These are phyloP conservation scores for Struthidea cinerea DNA, from an alignment of 2,113 vertebrate species.

Conservation along the genomic window DNA sequence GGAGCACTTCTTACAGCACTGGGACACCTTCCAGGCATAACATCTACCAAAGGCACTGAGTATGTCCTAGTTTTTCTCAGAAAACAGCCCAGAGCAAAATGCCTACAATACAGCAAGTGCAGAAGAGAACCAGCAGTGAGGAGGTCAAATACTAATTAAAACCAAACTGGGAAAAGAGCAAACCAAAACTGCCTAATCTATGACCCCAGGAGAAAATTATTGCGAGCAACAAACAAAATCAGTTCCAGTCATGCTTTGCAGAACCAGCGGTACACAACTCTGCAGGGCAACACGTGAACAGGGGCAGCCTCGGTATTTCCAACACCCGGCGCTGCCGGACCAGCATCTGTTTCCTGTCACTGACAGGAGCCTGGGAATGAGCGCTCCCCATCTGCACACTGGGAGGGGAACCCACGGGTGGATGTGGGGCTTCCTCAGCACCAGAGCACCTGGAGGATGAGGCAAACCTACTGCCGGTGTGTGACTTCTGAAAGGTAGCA, in stretches of 20 bases:
- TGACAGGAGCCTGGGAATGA: neutral
- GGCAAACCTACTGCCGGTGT: neutral
- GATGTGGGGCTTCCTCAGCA: neutral
- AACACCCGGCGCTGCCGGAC: neutral
- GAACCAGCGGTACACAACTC: neutral
- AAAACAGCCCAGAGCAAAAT: constrained; percentile 24
- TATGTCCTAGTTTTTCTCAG: constrained; percentile 55
- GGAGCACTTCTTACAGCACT: constrained; percentile 44
- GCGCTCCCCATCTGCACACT: rapidly evolving
- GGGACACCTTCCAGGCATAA: constrained; percentile 56
- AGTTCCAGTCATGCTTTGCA: neutral
- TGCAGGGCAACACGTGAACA: neutral
- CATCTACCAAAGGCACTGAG: constrained; percentile 23
- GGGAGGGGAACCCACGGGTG: rapidly evolving
- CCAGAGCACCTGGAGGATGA: neutral
- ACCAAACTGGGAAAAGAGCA: neutral
- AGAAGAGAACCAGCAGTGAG: neutral
- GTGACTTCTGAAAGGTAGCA: neutral
- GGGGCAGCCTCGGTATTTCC: neutral
- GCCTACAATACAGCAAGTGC: neutral
- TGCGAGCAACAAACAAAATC: neutral
- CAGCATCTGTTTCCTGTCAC: neutral
- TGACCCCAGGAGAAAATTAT: neutral
- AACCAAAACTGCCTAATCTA: neutral
- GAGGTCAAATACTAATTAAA: constrained; percentile 6